Percentiles rank a stretch among this genome's conserved stretches.
These are phyloP conservation scores for Macrophya annulata DNA, from an alignment of 2,888 invertebrate species.

Conservation along the genomic window DNA sequence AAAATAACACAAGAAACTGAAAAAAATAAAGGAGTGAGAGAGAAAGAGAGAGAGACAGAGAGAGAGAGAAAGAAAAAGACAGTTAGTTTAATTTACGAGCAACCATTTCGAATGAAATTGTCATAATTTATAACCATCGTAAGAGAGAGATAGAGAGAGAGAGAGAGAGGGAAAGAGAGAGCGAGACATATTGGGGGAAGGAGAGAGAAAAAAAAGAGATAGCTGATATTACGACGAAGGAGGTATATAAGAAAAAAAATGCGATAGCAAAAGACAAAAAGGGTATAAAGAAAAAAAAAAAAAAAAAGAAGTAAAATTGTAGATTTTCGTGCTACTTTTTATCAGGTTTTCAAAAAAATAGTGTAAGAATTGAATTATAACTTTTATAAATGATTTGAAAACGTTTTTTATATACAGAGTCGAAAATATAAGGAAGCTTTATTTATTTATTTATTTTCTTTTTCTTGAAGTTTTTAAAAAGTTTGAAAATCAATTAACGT, in stretches of 20 bases:
- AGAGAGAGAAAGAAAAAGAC: neutral
- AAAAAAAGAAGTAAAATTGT: no score
- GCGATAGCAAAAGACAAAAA: neutral
- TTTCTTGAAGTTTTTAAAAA: no score
- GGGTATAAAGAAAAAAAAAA: neutral
- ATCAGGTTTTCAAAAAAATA: no score
- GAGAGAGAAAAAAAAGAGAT: neutral
- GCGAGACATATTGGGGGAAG: neutral
- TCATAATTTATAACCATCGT: slow-evolving; percentile 59
- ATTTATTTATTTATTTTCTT: no score
- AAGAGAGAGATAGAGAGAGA: neutral
- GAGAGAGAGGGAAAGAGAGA: neutral
- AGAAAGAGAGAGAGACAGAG: neutral
- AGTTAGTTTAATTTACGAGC: slow-evolving; percentile 2
- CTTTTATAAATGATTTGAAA: no score
- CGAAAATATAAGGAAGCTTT: no score
- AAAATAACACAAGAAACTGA: neutral
- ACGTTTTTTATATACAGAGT: no score
- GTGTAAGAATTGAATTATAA: no score
- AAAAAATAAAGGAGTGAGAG: neutral
- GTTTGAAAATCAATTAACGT: no score
- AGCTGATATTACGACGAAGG: neutral
- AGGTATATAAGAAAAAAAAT: neutral
- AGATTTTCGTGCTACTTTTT: no score
- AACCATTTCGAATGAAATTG: slow-evolving; percentile 55